Evolutionary conservation across 2,797 vertebrate species (phyloP), one percentile per base, ranked within the genome.

Genomic region (Pantherophis vulpinus): DNA sequence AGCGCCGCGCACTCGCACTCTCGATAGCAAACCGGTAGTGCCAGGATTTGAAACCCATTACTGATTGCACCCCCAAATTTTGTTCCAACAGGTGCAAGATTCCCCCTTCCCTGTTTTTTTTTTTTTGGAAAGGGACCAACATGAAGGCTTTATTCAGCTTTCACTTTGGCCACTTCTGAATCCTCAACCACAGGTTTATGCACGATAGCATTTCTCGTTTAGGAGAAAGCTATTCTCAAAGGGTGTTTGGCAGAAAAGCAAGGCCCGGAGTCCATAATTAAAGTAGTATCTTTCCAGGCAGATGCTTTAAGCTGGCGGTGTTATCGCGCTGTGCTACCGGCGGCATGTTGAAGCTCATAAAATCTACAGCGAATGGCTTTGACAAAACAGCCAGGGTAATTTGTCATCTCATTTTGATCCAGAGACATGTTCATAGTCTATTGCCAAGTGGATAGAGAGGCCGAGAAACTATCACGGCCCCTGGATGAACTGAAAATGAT

Each of bases 381-480:
- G 97, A 97, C 98, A 96, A 98, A 79, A 97, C 97, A 98, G 97
- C 97, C 98, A 97, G 91, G 96, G 97, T 96, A 97, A 98, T 98
- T 98, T 98, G 98, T 98, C 97, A 97, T 97, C 97, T 98, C 97
- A 98, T 98, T 98, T 98, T 98, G 97, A 98, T 98, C 97, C 97
- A 97, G 51, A 97, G 96, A 98, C 97, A 97, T 97, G 91, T 97
- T 79, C 98, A 98, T 96, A 97, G 96, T 96, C 94, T 95, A 97
- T 97, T 97, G 96, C 97, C 94, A 97, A 95, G 95, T 97, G 97
- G 98, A 97, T 96, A 96, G 95, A 4, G 16, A 94, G 97, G 97
- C 97, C 97, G 98, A 97, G 94, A 95, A 97, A 98, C 97, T 97
- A 97, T 96, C 97, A 97, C 96, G 96, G 97, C 93, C 95, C 93